Evolutionary conservation across 2,888 invertebrate genomes (phyloP).

Genomic region (Oscheius sp.): DNA sequence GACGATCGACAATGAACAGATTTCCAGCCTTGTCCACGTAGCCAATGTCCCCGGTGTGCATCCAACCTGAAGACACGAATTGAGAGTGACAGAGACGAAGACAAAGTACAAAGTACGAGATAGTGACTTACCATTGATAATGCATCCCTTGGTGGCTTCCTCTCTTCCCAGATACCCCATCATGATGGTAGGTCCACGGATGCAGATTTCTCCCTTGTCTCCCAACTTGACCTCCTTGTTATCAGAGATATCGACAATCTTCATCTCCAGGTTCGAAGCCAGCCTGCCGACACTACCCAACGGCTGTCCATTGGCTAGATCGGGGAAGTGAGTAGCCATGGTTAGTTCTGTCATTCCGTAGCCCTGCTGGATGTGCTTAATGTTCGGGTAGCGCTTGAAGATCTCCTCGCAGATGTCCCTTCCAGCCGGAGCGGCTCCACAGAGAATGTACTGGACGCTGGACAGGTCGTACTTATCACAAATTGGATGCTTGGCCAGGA

Average conservation of each 20-base stretch:
- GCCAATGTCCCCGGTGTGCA: constrained; percentile 59
- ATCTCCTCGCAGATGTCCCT: constrained; percentile 68
- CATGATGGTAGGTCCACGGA: constrained; percentile 86
- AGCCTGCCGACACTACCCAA: constrained; percentile 81
- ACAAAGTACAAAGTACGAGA: too few relatives aligned
- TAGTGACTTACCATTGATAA: constrained; percentile 79
- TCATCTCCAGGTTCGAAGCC: constrained; percentile 80
- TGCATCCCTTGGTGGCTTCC: constrained; percentile 79
- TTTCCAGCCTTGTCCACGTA: constrained; percentile 60
- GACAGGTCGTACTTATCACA: constrained; percentile 84
- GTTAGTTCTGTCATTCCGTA: constrained; percentile 85
- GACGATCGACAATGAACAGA: constrained; percentile 66
- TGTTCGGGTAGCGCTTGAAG: constrained; percentile 54
- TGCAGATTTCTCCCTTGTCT: constrained; percentile 82
- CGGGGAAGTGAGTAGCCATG: constrained; percentile 77
- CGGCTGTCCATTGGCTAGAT: constrained; percentile 75
- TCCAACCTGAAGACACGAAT: constrained; percentile 13
- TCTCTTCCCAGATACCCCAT: constrained; percentile 84
- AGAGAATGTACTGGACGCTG: constrained; percentile 78
- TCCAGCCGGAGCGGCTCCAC: constrained; percentile 71
- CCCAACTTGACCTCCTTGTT: constrained; percentile 74
- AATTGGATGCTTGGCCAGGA: constrained; percentile 81
- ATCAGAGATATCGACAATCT: constrained; percentile 71
- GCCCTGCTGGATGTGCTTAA: constrained; percentile 74
- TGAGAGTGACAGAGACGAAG: background rate